These are phyloP conservation scores for Melangyna quadrimaculata DNA, from an alignment of 2,888 invertebrate genomes.

Conservation along the genomic window DNA sequence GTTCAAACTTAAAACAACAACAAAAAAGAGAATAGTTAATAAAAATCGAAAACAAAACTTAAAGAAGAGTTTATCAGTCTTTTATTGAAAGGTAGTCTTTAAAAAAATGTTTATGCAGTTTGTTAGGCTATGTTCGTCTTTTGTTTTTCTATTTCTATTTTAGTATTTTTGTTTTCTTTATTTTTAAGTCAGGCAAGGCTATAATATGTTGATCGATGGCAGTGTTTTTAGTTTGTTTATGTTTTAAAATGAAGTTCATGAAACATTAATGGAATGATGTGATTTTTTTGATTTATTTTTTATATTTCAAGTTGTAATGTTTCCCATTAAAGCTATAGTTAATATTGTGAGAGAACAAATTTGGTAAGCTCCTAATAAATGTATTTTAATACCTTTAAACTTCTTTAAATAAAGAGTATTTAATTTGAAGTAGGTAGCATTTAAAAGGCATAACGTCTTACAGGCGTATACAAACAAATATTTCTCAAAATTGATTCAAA, in stretches of 20 bases:
- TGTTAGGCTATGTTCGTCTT: not conserved
- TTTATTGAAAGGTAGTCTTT: constrained; percentile 14
- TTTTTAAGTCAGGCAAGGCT: not conserved
- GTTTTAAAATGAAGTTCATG: not conserved
- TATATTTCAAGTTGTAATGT: not conserved
- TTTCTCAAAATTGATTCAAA: too few relatives aligned
- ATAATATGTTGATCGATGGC: constrained; percentile 15
- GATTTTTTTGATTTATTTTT: not conserved
- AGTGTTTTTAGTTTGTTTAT: not conserved
- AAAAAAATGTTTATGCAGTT: not conserved
- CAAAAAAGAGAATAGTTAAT: not conserved
- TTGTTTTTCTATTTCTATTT: not conserved
- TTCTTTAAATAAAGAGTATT: too few relatives aligned
- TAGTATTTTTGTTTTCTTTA: not conserved
- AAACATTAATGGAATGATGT: constrained; percentile 5
- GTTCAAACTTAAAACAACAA: not conserved
- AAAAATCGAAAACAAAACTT: constrained; percentile 1
- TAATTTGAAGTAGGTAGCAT: too few relatives aligned
- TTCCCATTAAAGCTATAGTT: not conserved
- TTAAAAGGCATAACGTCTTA: too few relatives aligned
- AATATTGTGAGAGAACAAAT: too few relatives aligned
- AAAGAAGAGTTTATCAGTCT: constrained; percentile 18
- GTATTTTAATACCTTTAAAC: too few relatives aligned
- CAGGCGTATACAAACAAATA: too few relatives aligned
- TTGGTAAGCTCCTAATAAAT: too few relatives aligned